Base-by-base conservation (phyloP, 2,888 invertebrate species). In the Pelosia muscerda region DNA sequence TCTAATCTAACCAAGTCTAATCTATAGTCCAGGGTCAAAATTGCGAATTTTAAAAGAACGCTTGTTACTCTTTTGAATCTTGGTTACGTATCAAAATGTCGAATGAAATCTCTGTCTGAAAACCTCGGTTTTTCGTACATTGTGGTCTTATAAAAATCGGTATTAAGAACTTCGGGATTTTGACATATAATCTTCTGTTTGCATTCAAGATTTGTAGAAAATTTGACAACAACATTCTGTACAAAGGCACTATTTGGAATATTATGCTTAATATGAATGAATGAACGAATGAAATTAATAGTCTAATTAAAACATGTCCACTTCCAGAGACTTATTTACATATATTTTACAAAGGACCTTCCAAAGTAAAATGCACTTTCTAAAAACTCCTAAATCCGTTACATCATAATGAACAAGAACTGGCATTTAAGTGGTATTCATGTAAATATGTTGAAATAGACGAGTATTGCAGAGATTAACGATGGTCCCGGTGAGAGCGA, bases 371-470 rank as follows among this genome's bases (percentile, higher is more conserved):
- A n/a, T n/a, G n/a, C n/a, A 25, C 26, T 60, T 19, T 38, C 38
- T 25, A 25, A 5, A 4, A n/a, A 23, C 5, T 28, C 68, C 73
- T 71, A 73, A 71, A 67, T 68, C 42, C 9, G 26, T 26, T 62
- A 53, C n/a, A 22, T 28, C 0, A 13, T 26, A 26, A 26, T 26
- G 26, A 23, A 13, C 42, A 62, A 77, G 75, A 75, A 79, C 78
- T 78, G 69, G 79, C 80, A 82, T 82, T 82, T 84, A 83, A 85
- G 85, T 84, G 83, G 80, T 85, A 84, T 87, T 86, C 87, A 86
- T 84, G 87, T 87, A 85, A 86, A 87, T 86, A 86, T 83, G 84
- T 83, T 84, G 81, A 81, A 84, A 82, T 85, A 84, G 80, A 84
- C 79, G 85, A 82, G 73, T 76, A 65, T 73, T 75, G 81, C 83